Evolutionary conservation across 2,797 vertebrate genomes (phyloP).

Genomic region (Tragelaphus eurycerus): DNA sequence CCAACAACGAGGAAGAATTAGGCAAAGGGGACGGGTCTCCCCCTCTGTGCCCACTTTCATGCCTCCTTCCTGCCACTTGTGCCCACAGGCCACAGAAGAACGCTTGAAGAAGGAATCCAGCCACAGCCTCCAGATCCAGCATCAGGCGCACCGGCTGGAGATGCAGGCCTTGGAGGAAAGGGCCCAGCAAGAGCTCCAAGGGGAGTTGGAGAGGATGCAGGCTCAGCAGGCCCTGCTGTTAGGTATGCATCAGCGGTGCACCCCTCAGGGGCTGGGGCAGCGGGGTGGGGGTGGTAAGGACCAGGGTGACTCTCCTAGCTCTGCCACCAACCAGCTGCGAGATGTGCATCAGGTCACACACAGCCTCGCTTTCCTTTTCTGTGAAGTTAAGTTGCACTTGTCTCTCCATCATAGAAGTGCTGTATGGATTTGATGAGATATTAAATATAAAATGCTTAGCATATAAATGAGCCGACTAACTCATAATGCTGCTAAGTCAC

Average conservation of each 20-base stretch:
- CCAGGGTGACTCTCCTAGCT: not conserved
- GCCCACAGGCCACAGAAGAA: slow-evolving; percentile 85
- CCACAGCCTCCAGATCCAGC: slow-evolving; percentile 82
- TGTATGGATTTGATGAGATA: not conserved
- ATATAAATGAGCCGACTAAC: not conserved
- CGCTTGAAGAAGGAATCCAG: slow-evolving; percentile 83
- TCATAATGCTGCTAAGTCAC: too few relatives aligned
- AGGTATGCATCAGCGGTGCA: slow-evolving; percentile 73
- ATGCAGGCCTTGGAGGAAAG: slow-evolving; percentile 89
- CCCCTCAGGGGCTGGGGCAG: not conserved
- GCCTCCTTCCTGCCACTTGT: slow-evolving; percentile 4
- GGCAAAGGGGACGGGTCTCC: not conserved
- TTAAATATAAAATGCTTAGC: not conserved
- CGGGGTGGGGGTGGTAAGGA: not conserved
- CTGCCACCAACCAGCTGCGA: not conserved
- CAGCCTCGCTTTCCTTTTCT: not conserved
- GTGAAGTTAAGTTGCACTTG: not conserved
- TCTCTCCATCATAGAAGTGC: not conserved
- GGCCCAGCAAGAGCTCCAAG: slow-evolving; percentile 88
- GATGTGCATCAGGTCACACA: not conserved
- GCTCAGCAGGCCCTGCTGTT: slow-evolving; percentile 88
- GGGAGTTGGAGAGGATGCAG: slow-evolving; percentile 88
- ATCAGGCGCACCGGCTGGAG: slow-evolving; percentile 85
- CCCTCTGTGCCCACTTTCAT: not conserved
- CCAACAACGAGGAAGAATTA: not conserved